phyloP scores from a whole-genome alignment of 2,113 vertebrate genomes.

The Colinus virginianus region DNA sequence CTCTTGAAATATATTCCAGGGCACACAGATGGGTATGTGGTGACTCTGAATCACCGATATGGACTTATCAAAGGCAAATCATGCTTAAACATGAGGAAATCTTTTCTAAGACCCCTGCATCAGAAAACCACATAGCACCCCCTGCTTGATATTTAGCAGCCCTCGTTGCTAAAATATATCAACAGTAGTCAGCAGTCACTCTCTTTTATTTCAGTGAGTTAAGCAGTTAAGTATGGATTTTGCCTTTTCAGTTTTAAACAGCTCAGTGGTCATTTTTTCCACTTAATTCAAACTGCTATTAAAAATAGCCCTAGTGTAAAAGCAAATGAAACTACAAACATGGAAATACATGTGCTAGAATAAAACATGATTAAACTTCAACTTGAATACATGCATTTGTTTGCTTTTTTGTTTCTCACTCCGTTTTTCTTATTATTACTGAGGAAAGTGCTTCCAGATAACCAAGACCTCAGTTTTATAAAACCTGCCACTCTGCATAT shows the following conservation, averaged over 20 bases:
- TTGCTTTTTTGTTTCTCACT: not conserved
- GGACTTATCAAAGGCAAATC: not conserved
- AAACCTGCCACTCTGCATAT: not conserved
- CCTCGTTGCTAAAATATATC: not conserved
- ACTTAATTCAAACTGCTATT: not conserved
- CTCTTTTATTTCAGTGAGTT: not conserved
- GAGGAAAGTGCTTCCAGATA: not conserved
- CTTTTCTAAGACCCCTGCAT: not conserved
- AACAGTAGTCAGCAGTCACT: not conserved
- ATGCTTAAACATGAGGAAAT: accelerated
- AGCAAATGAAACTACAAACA: not conserved
- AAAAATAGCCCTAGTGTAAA: not conserved
- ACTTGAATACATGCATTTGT: not conserved
- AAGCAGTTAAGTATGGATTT: not conserved
- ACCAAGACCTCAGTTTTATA: not conserved
- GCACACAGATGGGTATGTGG: not conserved
- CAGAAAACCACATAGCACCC: not conserved
- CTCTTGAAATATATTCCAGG: not conserved
- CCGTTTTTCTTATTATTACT: not conserved
- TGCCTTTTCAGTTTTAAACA: not conserved
- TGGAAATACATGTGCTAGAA: not conserved
- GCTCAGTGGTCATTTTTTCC: not conserved
- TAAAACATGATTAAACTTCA: not conserved
- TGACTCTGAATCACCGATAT: not conserved
- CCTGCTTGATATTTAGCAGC: not conserved